These are phyloP conservation scores for Sphaerophoria taeniata DNA, from an alignment of 2,888 invertebrate genomes.

Conservation along the genomic window DNA sequence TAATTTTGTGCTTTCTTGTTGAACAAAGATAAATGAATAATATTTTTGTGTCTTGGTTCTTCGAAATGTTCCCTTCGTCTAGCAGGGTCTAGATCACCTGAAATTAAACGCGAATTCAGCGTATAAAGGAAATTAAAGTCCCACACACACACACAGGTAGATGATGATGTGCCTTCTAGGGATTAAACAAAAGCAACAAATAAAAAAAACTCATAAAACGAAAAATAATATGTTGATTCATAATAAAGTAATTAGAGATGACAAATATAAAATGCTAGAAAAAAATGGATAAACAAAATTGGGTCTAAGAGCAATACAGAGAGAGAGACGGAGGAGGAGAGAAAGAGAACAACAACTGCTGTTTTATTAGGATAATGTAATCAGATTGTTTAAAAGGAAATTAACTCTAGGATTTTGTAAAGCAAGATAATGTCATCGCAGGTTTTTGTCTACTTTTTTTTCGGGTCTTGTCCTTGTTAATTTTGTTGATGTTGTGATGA, in stretches of 20 bases:
- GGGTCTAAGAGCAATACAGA: not conserved
- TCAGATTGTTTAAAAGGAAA: conserved; percentile 8
- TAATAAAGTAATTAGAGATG: conserved; percentile 68
- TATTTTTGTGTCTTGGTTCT: conserved; percentile 17
- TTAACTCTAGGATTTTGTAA: conserved; percentile 19
- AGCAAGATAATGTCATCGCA: not conserved
- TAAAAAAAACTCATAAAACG: conserved; percentile 7
- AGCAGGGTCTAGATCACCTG: conserved; percentile 38
- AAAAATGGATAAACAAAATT: not conserved
- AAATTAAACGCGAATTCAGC: conserved; percentile 43
- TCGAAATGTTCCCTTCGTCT: conserved; percentile 22
- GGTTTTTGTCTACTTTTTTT: not conserved
- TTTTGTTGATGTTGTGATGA: not conserved
- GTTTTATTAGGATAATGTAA: conserved; percentile 14
- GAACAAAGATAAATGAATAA: conserved; percentile 53
- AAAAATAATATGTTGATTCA: conserved; percentile 50
- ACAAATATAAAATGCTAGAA: conserved; percentile 48
- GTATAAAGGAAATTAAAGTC: conserved; percentile 31
- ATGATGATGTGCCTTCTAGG: not conserved
- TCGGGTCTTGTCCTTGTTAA: not conserved
- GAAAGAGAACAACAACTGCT: not conserved
- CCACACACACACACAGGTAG: not conserved
- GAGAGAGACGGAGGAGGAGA: not conserved
- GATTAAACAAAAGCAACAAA: conserved; percentile 22
- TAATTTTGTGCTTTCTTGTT: conserved; percentile 60